Evolutionary conservation across 2,113 vertebrate genomes (phyloP).

Genomic region (Clarias macrocephalus): DNA sequence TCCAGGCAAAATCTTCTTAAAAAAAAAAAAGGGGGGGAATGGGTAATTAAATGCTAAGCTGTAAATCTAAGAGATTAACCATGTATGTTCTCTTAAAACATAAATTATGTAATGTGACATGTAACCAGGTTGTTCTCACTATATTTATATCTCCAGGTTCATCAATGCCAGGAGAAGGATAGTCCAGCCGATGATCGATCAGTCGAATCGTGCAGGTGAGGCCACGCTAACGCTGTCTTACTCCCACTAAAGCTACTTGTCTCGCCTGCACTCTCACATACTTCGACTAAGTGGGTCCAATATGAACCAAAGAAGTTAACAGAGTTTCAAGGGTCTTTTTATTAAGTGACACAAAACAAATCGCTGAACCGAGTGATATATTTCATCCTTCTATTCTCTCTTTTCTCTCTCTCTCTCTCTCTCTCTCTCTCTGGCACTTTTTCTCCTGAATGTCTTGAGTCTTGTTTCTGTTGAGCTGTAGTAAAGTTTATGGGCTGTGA

Average conservation of each 20-base stretch:
- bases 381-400: slow-evolving; percentile 34
- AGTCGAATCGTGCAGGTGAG: slow-evolving; percentile 95
- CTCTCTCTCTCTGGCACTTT: neutral
- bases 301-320: neutral
- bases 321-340: slow-evolving; percentile 8
- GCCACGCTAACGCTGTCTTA: slow-evolving; percentile 48
- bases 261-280: neutral
- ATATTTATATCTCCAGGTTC: slow-evolving; percentile 78
- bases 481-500: slow-evolving; percentile 91
- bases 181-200: slow-evolving; percentile 98
- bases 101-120: neutral
- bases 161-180: slow-evolving; percentile 96
- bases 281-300: slow-evolving; percentile 25
- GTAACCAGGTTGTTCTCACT: neutral
- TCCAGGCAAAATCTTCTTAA: neutral
- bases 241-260: neutral
- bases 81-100: neutral
- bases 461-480: slow-evolving; percentile 84
- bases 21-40: neutral
- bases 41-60: neutral
- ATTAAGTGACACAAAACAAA: slow-evolving; percentile 31
- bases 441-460: slow-evolving; percentile 74
- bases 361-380: slow-evolving; percentile 12
- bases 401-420: slow-evolving; percentile 35
- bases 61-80: neutral